Conservation (phyloP, 1,140 invertebrate genomes). For the Tetragonula clypearis region DNA sequence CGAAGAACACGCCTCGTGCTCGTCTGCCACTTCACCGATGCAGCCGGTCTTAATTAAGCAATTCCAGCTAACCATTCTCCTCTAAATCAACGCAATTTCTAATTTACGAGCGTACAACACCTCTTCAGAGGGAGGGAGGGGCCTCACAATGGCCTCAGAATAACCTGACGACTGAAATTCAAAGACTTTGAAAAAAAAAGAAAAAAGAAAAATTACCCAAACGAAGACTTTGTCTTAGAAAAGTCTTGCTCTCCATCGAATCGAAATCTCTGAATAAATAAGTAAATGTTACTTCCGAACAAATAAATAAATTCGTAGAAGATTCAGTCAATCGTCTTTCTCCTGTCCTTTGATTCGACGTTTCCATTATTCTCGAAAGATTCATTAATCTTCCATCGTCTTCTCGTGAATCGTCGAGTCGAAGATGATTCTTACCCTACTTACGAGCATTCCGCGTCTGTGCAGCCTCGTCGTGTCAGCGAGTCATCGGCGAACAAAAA, state of each 20-base stretch:
- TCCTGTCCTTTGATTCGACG: no score
- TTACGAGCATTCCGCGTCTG: not conserved
- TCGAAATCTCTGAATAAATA: no score
- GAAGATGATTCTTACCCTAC: not conserved
- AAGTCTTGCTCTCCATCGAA: no score
- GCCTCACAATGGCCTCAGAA: not conserved
- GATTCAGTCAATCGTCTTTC: no score
- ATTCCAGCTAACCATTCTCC: not conserved
- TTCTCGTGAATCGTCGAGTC: not conserved
- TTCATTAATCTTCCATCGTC: not conserved
- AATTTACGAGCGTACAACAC: not conserved
- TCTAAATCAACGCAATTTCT: not conserved
- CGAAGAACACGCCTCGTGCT: constrained; percentile 21
- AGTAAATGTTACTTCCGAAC: no score
- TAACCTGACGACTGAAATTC: no score
- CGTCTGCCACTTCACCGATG: not conserved
- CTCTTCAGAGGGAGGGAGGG: not conserved
- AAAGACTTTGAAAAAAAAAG: no score
- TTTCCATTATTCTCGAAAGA: not conserved
- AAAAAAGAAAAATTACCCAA: no score
- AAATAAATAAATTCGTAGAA: no score
- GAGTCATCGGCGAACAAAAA: not conserved
- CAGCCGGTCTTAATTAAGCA: constrained; percentile 8
- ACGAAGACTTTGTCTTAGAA: no score
- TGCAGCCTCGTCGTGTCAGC: not conserved